A percentile compares a stretch with the other conserved stretches of the same genome.
Evolutionary conservation across 2,797 vertebrate genomes (phyloP).

Genomic region (Rhyacichthys aspro): DNA sequence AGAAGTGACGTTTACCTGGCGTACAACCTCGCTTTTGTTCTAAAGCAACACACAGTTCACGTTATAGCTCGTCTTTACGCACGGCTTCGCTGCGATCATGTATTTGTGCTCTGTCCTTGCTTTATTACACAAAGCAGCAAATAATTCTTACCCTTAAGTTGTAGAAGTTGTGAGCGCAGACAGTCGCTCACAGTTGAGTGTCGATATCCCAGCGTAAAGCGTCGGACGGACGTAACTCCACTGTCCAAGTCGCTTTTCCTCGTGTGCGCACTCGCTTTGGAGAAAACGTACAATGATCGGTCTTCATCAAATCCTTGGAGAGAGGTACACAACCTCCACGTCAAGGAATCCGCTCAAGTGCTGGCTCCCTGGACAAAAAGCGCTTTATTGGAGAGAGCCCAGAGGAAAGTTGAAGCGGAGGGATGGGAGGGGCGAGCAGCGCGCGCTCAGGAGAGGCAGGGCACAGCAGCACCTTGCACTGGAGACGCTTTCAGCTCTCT

Average conservation of each 20-base stretch:
- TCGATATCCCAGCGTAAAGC: slow-evolving; percentile 56
- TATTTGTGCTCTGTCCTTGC: not conserved
- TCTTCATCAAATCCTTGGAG: slow-evolving; percentile 57
- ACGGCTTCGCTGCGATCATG: not conserved
- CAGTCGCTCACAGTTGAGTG: slow-evolving; percentile 33
- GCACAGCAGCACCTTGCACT: slow-evolving; percentile 46
- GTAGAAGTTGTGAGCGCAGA: slow-evolving; percentile 40
- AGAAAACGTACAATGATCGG: slow-evolving; percentile 21
- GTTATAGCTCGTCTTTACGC: slow-evolving; percentile 20
- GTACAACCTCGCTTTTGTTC: not conserved
- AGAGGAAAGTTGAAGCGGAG: slow-evolving; percentile 56
- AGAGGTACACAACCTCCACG: slow-evolving; percentile 62
- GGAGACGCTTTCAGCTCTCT: slow-evolving; percentile 21
- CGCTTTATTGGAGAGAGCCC: slow-evolving; percentile 70
- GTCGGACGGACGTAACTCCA: slow-evolving; percentile 51
- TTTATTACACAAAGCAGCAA: slow-evolving; percentile 7
- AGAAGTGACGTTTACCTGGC: not conserved
- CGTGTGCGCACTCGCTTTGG: slow-evolving; percentile 13
- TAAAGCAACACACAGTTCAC: not conserved
- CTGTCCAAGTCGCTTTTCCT: slow-evolving; percentile 29
- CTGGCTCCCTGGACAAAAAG: slow-evolving; percentile 67
- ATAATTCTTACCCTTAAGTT: slow-evolving; percentile 58
- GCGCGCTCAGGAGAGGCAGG: slow-evolving; percentile 23
- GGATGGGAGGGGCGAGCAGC: slow-evolving; percentile 64
- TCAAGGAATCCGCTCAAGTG: slow-evolving; percentile 72